These are phyloP conservation scores for Pardosa pseudoannulata DNA, from an alignment of 2,888 invertebrate genomes.

Conservation along the genomic window DNA sequence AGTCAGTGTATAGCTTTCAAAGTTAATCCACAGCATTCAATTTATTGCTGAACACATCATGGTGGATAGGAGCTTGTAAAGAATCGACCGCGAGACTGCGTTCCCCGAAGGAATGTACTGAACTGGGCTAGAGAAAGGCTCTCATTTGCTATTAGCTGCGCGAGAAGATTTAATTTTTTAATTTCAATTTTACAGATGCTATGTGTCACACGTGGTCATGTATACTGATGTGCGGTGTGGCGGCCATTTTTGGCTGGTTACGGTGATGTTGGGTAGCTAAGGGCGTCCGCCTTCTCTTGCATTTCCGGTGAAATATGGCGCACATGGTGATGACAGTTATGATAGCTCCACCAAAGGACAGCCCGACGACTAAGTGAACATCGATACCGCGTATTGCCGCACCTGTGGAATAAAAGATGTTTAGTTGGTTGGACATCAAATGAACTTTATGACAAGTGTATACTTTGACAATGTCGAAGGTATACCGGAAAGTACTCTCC, in stretches of 20 bases:
- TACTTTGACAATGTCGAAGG: too few relatives aligned
- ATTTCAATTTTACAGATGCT: not conserved
- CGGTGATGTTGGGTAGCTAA: slow-evolving; percentile 27
- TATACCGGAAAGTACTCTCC: too few relatives aligned
- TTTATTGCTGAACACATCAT: not conserved
- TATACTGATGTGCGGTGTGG: slow-evolving; percentile 64
- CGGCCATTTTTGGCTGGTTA: slow-evolving; percentile 54
- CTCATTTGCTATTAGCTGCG: slow-evolving; percentile 40
- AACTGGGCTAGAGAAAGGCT: slow-evolving; percentile 17
- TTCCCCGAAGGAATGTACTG: not conserved
- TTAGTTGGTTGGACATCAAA: too few relatives aligned
- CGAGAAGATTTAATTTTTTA: slow-evolving; percentile 39
- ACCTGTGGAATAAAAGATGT: slow-evolving; percentile 51
- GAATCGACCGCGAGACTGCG: too few relatives aligned
- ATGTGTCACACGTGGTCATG: slow-evolving; percentile 59
- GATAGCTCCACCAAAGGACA: slow-evolving; percentile 79
- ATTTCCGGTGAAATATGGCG: slow-evolving; percentile 80
- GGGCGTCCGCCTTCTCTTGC: slow-evolving; percentile 74
- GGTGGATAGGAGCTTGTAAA: not conserved
- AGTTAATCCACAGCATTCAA: not conserved
- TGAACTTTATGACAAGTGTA: too few relatives aligned
- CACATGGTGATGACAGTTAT: slow-evolving; percentile 79
- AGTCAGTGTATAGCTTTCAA: too few relatives aligned
- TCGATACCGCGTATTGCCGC: slow-evolving; percentile 77
- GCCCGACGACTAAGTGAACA: slow-evolving; percentile 81